Conservation (phyloP, 2,113 vertebrate genomes). For the Anolis carolinensis region DNA sequence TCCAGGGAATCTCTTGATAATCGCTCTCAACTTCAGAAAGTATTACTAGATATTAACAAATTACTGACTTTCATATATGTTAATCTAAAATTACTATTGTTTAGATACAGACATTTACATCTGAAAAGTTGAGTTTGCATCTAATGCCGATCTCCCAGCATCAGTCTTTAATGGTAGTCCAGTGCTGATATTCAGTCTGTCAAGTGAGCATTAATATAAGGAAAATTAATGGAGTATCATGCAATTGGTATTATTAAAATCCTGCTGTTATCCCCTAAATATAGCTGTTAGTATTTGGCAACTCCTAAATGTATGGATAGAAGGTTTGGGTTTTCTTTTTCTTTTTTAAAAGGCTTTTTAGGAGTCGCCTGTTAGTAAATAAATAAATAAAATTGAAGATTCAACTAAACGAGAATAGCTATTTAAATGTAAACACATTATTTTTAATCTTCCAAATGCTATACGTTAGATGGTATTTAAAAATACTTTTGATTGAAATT, state of each 20-base stretch:
- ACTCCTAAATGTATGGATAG: not conserved
- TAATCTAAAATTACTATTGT: slow-evolving; percentile 37
- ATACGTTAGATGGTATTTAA: not conserved
- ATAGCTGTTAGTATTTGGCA: not conserved
- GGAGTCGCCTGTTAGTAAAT: no score
- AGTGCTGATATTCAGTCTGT: not conserved
- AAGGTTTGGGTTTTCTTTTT: not conserved
- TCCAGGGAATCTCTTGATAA: not conserved
- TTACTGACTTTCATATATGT: slow-evolving; percentile 7
- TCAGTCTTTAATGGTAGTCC: not conserved
- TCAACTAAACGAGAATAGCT: not conserved
- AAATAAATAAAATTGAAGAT: not conserved
- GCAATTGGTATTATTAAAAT: not conserved
- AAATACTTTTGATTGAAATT: not conserved
- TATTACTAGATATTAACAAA: not conserved
- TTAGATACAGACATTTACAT: not conserved
- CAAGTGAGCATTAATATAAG: not conserved
- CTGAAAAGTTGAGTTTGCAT: not conserved
- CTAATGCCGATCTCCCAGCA: not conserved
- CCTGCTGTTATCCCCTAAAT: not conserved
- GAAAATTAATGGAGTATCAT: not conserved
- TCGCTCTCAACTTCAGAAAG: slow-evolving; percentile 6
- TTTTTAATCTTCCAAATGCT: not conserved
- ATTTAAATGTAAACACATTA: not conserved
- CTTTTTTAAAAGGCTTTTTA: no score